A percentile compares a stretch with the other conserved stretches of the same genome.
These are phyloP conservation scores for Euthynnus affinis DNA, from an alignment of 2,797 vertebrate species.

Conservation along the genomic window DNA sequence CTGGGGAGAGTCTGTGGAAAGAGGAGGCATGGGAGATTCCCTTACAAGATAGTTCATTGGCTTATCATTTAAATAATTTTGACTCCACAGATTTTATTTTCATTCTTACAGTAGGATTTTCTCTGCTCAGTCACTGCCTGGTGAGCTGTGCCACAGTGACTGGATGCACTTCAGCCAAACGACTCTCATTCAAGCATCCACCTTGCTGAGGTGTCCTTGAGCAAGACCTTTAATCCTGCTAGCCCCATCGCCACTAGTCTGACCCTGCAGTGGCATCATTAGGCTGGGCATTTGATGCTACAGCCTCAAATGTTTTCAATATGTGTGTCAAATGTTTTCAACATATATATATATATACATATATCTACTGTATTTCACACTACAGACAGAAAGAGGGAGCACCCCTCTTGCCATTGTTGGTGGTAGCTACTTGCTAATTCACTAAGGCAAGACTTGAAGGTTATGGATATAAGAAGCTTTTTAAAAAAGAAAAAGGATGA, in stretches of 20 bases:
- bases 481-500: no score
- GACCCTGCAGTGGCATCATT: background rate
- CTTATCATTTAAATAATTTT: slow-evolving; percentile 52
- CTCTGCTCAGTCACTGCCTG: slow-evolving; percentile 22
- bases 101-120: slow-evolving; percentile 20
- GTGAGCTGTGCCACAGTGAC: slow-evolving; percentile 2
- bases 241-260: slow-evolving; percentile 2
- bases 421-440: no score
- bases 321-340: no score
- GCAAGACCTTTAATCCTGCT: slow-evolving; percentile 34
- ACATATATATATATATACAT: no score
- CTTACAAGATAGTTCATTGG: slow-evolving; percentile 31
- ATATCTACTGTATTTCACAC: no score
- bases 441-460: no score
- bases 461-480: no score
- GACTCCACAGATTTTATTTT: slow-evolving; percentile 28
- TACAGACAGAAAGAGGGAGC: no score
- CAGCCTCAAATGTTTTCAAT: no score
- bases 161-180: slow-evolving; percentile 11
- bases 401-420: no score
- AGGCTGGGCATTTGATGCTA: no score
- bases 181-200: slow-evolving; percentile 35
- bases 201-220: slow-evolving; percentile 26
- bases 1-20: slow-evolving; percentile 15
- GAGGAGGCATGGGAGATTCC: slow-evolving; percentile 11